These are phyloP conservation scores for Virgularia gustaviana DNA, from an alignment of 92 coral and sea anemone species.

Conservation along the genomic window DNA sequence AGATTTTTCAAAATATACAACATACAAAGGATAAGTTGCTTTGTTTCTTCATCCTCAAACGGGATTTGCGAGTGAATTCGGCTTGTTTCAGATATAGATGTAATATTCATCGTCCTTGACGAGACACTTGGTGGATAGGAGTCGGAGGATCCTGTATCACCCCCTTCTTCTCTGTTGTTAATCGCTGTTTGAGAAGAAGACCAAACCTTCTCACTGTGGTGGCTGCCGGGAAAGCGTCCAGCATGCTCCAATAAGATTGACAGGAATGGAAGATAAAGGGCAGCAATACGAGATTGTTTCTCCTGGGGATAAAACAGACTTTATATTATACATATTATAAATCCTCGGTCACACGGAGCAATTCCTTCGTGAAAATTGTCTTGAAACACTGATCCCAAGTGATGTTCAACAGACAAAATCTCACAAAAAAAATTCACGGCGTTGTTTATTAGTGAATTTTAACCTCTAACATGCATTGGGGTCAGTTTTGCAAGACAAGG, in stretches of 20 bases:
- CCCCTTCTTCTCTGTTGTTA: constrained; percentile 52
- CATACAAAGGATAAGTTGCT: constrained; percentile 75
- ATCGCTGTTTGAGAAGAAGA: constrained; percentile 66
- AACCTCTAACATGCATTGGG: no score
- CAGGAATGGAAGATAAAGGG: constrained; percentile 90
- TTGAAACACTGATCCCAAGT: no score
- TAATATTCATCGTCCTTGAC: constrained; percentile 72
- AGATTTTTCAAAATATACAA: constrained; percentile 83
- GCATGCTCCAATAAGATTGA: constrained; percentile 88
- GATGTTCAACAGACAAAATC: no score
- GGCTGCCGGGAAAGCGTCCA: constrained; percentile 96
- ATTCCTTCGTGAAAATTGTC: neutral
- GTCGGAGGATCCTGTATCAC: constrained; percentile 64
- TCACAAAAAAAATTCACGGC: no score
- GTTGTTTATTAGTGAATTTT: no score
- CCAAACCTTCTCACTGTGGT: constrained; percentile 61
- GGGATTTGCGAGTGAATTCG: constrained; percentile 90
- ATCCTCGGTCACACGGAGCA: no score
- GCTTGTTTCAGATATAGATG: constrained; percentile 72
- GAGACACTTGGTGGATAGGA: constrained; percentile 81
- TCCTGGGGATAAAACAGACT: constrained; percentile 37
- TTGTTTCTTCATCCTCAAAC: constrained; percentile 92
- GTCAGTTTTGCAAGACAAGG: no score
- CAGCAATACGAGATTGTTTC: constrained; percentile 89
- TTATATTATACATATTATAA: constrained; percentile 15